These are phyloP conservation scores for Catharus ustulatus DNA, from an alignment of 2,797 vertebrate genomes.

Conservation along the genomic window DNA sequence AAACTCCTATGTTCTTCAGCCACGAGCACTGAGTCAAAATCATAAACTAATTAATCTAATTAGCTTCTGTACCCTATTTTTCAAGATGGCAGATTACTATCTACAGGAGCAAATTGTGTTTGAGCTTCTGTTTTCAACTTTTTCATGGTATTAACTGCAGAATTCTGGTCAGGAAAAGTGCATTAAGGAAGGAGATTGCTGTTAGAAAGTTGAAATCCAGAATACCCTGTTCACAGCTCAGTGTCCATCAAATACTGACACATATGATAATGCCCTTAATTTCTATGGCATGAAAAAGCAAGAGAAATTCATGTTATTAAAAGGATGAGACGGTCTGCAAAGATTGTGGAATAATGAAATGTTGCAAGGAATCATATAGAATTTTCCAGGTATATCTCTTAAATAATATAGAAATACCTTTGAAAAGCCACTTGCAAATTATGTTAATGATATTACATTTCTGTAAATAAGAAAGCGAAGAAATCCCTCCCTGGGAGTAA, in stretches of 20 bases:
- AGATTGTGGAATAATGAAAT: neutral
- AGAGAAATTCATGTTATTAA: neutral
- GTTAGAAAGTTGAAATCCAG: slow-evolving; percentile 36
- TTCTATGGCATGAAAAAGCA: neutral
- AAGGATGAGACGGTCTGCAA: neutral
- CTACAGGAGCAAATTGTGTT: neutral
- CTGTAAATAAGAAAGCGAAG: neutral
- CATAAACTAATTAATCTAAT: neutral
- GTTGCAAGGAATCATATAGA: neutral
- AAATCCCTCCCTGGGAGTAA: neutral
- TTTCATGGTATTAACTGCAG: neutral
- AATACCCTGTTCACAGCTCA: neutral
- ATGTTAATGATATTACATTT: neutral
- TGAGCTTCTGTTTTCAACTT: slow-evolving; percentile 8
- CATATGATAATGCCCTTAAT: slow-evolving; percentile 14
- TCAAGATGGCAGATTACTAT: neutral
- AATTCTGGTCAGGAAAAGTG: slow-evolving; percentile 5
- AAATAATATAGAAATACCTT: neutral
- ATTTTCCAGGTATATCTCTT: neutral
- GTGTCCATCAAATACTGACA: slow-evolving; percentile 1
- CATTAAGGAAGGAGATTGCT: slow-evolving; percentile 33
- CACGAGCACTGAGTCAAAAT: neutral
- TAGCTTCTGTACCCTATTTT: neutral
- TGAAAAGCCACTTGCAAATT: neutral
- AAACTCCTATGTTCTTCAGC: neutral